Evolutionary conservation across 2,888 invertebrate species (phyloP).

Genomic region (Lydus trimaculatus): DNA sequence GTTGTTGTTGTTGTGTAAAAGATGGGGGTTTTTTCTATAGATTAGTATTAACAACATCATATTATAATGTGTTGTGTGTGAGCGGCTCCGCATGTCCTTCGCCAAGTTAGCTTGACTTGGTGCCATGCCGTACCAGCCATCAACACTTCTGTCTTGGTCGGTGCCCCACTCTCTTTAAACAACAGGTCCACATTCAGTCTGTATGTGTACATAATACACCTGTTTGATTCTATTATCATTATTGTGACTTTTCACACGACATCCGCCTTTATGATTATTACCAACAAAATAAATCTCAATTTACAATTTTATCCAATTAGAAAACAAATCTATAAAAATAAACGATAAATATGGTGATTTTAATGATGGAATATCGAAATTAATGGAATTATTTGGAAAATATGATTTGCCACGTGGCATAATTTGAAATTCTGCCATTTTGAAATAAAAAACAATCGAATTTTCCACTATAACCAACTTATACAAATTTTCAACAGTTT

Average conservation of each 20-base stretch:
- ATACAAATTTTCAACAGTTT: too few relatives aligned
- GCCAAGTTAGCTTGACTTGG: constrained; percentile 43
- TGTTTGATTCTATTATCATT: constrained; percentile 25
- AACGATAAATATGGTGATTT: not conserved
- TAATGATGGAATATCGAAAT: too few relatives aligned
- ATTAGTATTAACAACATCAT: not conserved
- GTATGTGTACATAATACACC: constrained; percentile 23
- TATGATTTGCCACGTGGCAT: too few relatives aligned
- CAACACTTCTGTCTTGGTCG: constrained; percentile 40
- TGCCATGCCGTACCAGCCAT: constrained; percentile 53
- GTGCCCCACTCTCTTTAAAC: constrained; percentile 38
- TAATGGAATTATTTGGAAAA: too few relatives aligned
- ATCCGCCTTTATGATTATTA: constrained; percentile 1
- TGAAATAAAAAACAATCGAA: too few relatives aligned
- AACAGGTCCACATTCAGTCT: not conserved
- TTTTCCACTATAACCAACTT: too few relatives aligned
- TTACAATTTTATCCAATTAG: not conserved
- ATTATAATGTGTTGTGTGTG: not conserved
- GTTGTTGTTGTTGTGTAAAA: not conserved
- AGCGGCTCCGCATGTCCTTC: constrained; percentile 41
- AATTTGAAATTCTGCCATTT: too few relatives aligned
- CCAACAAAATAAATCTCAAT: not conserved
- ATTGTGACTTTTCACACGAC: constrained; percentile 21
- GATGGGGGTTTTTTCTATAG: not conserved
- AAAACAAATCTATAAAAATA: not conserved